These are phyloP conservation scores for Argyrosomus japonicus DNA, from an alignment of 2,113 vertebrate species.

Conservation along the genomic window DNA sequence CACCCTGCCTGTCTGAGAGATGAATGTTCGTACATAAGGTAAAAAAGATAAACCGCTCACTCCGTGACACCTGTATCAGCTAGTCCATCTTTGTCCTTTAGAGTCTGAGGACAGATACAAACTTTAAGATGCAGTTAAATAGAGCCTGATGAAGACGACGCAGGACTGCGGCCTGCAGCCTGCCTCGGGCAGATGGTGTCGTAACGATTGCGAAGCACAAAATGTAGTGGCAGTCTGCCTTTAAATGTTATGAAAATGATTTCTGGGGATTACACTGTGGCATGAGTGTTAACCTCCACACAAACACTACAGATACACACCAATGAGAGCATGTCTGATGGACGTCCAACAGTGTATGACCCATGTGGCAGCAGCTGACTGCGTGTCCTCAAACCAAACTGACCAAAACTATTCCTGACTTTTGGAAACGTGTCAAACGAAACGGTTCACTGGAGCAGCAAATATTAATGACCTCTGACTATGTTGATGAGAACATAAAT, in stretches of 20 bases:
- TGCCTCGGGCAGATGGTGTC: conserved; percentile 9
- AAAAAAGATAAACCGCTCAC: conserved; percentile 6
- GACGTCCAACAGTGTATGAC: conserved; percentile 42
- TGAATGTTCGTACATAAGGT: conserved; percentile 22
- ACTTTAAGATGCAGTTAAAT: neutral
- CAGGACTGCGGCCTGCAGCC: neutral
- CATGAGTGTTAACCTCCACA: conserved; percentile 20
- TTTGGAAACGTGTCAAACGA: conserved; percentile 54
- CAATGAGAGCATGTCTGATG: conserved; percentile 22
- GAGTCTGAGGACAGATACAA: neutral
- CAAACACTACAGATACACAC: conserved; percentile 6
- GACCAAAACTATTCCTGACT: conserved; percentile 57
- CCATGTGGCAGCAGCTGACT: conserved; percentile 52
- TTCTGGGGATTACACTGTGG: conserved; percentile 29
- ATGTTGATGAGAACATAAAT: neutral
- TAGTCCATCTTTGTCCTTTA: conserved; percentile 22
- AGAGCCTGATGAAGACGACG: neutral
- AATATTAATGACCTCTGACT: neutral
- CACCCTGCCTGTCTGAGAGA: conserved; percentile 34
- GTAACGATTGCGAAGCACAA: conserved; percentile 9
- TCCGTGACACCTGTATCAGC: conserved; percentile 9
- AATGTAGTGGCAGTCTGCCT: conserved; percentile 35
- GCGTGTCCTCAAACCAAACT: conserved; percentile 12
- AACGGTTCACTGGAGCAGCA: neutral
- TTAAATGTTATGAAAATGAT: conserved; percentile 36